Evolutionary conservation across 1,140 invertebrate species (phyloP).

Genomic region (Anadara kagoshimensis): DNA sequence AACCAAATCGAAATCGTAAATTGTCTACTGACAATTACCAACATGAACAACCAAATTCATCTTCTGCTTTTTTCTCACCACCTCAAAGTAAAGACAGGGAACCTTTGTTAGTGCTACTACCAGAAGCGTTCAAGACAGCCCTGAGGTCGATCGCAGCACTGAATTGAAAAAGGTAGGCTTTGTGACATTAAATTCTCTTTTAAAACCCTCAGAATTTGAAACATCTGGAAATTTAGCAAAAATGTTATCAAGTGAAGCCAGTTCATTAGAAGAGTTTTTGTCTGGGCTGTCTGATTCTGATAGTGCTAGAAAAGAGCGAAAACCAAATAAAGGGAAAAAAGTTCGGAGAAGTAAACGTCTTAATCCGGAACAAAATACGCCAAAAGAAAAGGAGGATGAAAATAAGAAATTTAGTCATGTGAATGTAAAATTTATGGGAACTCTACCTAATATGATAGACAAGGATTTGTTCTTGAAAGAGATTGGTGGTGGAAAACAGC

Average conservation of each 20-base stretch:
- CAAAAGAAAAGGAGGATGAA: neutral
- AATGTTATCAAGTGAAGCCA: no score
- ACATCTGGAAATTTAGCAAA: no score
- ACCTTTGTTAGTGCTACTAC: no score
- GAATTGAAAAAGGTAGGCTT: constrained; percentile 22
- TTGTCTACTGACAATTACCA: neutral
- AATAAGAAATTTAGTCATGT: neutral
- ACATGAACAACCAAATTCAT: neutral
- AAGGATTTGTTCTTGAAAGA: constrained; percentile 10
- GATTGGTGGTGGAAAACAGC: neutral
- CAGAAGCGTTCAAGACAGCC: no score
- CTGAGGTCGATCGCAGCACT: neutral
- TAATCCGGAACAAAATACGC: neutral
- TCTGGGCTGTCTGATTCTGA: no score
- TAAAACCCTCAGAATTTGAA: constrained; percentile 1
- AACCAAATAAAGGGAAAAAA: neutral
- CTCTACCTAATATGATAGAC: constrained; percentile 12
- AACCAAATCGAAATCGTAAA: neutral
- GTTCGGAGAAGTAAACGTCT: neutral
- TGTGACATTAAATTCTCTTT: constrained; percentile 26
- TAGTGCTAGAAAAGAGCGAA: no score
- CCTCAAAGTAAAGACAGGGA: neutral
- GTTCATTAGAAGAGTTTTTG: no score
- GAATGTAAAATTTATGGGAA: constrained; percentile 37
- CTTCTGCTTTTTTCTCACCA: neutral